A percentile compares a stretch with the other conserved stretches of the same genome.
These are phyloP conservation scores for Sterna hirundo DNA, from an alignment of 2,113 vertebrate species.

Conservation along the genomic window DNA sequence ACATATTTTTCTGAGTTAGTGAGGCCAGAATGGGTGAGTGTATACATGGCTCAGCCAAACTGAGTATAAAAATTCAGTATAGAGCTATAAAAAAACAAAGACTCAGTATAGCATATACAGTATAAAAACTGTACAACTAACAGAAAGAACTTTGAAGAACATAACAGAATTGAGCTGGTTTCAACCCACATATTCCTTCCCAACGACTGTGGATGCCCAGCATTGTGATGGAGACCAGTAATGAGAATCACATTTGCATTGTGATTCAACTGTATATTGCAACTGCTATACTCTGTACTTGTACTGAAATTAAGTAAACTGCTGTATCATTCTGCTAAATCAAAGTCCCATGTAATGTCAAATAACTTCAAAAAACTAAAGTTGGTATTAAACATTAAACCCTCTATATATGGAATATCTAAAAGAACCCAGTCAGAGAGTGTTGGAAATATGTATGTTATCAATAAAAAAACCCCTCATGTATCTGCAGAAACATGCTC, in stretches of 20 bases:
- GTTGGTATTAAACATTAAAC: not conserved
- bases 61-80: not conserved
- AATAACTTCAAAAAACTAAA: not conserved
- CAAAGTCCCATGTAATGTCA: not conserved
- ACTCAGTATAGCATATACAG: not conserved
- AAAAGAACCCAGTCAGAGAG: not conserved
- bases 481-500: not conserved
- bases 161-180: not conserved
- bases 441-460: not conserved
- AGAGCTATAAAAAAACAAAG: not conserved
- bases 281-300: not conserved
- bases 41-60: not conserved
- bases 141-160: not conserved
- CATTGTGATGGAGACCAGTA: not conserved
- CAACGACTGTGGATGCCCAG: not conserved
- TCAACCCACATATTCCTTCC: not conserved
- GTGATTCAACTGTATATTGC: not conserved
- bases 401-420: not conserved
- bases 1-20: not conserved
- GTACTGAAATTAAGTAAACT: not conserved
- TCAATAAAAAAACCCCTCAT: not conserved
- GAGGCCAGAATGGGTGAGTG: not conserved
- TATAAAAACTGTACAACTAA: not conserved
- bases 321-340: conserved; percentile 1
- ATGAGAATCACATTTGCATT: not conserved